phyloP scores from a whole-genome alignment of 2,888 invertebrate species.

The Trachelus tabidus region DNA sequence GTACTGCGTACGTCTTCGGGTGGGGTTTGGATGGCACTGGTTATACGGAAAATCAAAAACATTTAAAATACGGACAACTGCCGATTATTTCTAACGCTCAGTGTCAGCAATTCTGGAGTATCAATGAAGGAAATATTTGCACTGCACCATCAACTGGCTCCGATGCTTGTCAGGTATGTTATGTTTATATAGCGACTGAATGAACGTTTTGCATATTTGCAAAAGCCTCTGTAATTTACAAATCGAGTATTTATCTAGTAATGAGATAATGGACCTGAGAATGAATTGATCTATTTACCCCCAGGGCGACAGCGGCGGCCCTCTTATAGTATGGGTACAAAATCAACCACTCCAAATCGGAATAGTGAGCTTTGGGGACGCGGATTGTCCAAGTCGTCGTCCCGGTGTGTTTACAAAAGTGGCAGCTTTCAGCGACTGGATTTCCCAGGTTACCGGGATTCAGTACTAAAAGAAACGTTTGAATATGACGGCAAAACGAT shows the following conservation, averaged over 20 bases:
- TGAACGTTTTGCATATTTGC: background rate
- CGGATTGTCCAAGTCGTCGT: constrained; percentile 33
- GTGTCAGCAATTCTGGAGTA: constrained; percentile 31
- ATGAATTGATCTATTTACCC: background rate
- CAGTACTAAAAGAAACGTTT: constrained; percentile 6
- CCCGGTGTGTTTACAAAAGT: constrained; percentile 41
- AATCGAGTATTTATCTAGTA: background rate
- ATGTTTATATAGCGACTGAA: background rate
- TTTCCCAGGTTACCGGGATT: constrained; percentile 30
- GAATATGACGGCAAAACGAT: background rate
- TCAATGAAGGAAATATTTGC: constrained; percentile 33
- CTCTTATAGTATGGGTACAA: constrained; percentile 27
- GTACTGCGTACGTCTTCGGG: constrained; percentile 28
- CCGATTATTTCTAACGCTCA: constrained; percentile 30
- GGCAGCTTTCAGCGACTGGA: constrained; percentile 33
- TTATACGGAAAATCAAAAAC: background rate
- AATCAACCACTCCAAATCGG: constrained; percentile 38
- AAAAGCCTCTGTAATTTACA: background rate
- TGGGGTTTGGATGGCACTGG: constrained; percentile 35
- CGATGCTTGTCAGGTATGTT: constrained; percentile 41
- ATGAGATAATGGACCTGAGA: background rate
- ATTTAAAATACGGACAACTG: constrained; percentile 33
- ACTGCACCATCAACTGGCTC: constrained; percentile 26
- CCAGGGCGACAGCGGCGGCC: constrained; percentile 48
- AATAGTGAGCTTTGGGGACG: constrained; percentile 46